Base-by-base conservation (phyloP, 1,140 invertebrate genomes). In the Dreissena polymorpha region DNA sequence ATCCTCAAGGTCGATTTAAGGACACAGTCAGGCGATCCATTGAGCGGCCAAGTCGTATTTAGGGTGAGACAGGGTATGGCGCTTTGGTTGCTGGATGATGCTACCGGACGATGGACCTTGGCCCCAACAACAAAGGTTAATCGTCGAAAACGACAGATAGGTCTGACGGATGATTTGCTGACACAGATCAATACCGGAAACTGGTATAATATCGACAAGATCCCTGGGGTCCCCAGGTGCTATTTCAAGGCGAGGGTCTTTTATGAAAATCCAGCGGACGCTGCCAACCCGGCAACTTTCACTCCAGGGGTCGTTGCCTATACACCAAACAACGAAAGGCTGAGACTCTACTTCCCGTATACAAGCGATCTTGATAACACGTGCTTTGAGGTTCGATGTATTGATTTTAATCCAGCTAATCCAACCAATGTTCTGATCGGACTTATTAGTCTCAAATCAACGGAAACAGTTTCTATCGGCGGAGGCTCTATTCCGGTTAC, bases 191-290 rank as follows among this genome's bases (percentile, higher is more conserved):
- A 71, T 12, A 71, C 50, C 25, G 53, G 50, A 14, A 64, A 49
- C 29, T 80, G 78, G 78, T 49, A 63, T 21, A 80, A 72, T n/a
- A 72, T 80, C 49, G 78, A 80, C 69, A 80, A 80, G 53, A 72
- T 72, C 13, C 78, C 69, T 23, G 55, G 55, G 21, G 78, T 69
- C 0, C 78, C 78, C 0, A 29, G 53, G 10, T 80, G 78, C 27
- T 80, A 72, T 65, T 80, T 80, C 27, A 80, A 80, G 64, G 69
- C 27, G 13, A 39, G 78, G 29, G 67, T 80, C 14, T 72, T 72
- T 39, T 16, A 72, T 23, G n/a, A 72, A 80, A 80, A 29, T 23
- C 67, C 67, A 12, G 23, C 10, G 12, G 78, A 80, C 29, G 70
- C 70, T 12, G n/a, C 16, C 10, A 18, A 1, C n/a, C 57, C 69